phyloP scores from a whole-genome alignment of 2,113 vertebrate genomes.

The Canis aureus region DNA sequence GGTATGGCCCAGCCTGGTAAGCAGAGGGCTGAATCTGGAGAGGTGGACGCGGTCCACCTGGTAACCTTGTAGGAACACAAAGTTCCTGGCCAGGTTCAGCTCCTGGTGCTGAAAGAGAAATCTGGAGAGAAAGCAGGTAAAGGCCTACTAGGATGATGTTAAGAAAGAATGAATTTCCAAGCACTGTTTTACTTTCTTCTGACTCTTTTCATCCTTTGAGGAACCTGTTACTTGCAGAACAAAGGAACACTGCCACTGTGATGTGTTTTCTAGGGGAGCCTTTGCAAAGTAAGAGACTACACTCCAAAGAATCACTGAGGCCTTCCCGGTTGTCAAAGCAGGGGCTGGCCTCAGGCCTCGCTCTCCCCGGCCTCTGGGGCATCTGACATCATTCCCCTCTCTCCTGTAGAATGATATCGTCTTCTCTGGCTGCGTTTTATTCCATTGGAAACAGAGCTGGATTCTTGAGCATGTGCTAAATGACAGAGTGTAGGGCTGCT shows the following conservation, averaged over 20 bases:
- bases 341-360: neutral
- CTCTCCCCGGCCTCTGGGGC: neutral
- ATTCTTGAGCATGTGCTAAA: neutral
- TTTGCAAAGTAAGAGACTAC: neutral
- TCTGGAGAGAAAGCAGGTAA: neutral
- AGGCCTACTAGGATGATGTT: too few species aligned
- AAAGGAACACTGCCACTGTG: neutral
- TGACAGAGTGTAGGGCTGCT: neutral
- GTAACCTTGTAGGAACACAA: accelerated
- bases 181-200: too few species aligned
- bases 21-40: neutral
- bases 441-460: neutral
- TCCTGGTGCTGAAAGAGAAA: neutral
- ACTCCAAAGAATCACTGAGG: neutral
- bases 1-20: neutral
- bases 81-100: neutral
- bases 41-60: neutral
- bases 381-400: neutral
- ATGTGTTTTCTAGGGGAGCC: neutral
- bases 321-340: neutral
- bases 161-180: neutral
- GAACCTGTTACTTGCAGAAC: neutral
- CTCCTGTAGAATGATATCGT: neutral
- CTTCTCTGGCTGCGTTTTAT: neutral
- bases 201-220: neutral